Base-by-base conservation (phyloP, 53 echinoderm and acorn worm genomes). In the Arbacia lixula region DNA sequence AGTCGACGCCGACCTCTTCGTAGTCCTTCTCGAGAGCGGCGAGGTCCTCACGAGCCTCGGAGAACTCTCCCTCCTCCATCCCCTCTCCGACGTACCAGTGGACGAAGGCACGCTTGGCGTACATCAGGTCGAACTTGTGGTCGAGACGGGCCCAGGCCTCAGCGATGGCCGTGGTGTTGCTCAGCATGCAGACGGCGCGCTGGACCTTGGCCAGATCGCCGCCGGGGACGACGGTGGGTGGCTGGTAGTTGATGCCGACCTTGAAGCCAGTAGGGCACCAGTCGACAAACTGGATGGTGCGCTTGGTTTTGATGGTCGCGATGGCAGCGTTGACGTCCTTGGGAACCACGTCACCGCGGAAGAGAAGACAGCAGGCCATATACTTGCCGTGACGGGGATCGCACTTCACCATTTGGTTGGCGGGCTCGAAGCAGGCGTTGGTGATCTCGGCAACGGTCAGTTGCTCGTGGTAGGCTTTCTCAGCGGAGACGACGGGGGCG, bases 61-160 rank as follows among this genome's bases (percentile, higher is more conserved):
- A 91, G 93, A 93, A 93, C 90, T 94, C 94, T 34, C 94, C 94
- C 66, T 94, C 94, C 87, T 94, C 94, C 94, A 94, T 94, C 87
- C 94, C 94, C 85, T 94, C 94, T 71, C 94, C 94, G 43, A 94
- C 94, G 87, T 94, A 94, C 94, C 94, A 94, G 82, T 94, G 94
- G 66, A 94, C 94, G 77, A 94, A 94, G 52, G 94, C 94, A 63
- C 94, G 91, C 94, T 94, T 94, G 94, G 94, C 94, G 84, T 94
- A 94, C 94, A 94, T 88, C 91, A 94, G 89, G 65, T 94, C 94
- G 55, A 94, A 94, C 89, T 94, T 94, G 78, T 94, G 94, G 69
- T 95, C 92, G 25, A 95, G 88, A 90, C 95, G 95, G 72, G 92
- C 92, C 95, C 95, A 95, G 76, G 95, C 95, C 79, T 95, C 92